These are phyloP conservation scores for Anagyrus pseudococci DNA, from an alignment of 2,888 invertebrate genomes.

Conservation along the genomic window DNA sequence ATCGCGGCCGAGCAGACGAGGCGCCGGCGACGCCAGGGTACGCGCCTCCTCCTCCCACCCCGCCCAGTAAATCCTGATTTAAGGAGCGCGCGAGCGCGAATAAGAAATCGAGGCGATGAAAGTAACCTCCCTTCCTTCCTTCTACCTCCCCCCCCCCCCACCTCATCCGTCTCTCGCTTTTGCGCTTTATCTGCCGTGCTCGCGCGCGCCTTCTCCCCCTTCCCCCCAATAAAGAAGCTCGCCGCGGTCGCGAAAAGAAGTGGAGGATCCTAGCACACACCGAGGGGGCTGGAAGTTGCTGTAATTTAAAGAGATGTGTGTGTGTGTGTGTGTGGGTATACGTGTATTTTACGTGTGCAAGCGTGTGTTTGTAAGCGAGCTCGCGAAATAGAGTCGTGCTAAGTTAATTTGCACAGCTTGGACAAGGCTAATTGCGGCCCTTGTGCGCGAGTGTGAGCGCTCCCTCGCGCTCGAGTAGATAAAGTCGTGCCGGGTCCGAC, in stretches of 20 bases:
- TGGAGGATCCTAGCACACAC: too few species aligned
- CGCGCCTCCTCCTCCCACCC: too few species aligned
- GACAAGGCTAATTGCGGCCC: constrained; percentile 54
- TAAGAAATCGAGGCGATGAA: constrained; percentile 37
- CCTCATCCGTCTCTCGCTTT: too few species aligned
- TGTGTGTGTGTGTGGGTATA: too few species aligned
- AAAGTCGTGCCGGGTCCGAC: constrained; percentile 15
- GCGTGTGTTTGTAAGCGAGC: too few species aligned
- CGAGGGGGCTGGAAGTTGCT: too few species aligned
- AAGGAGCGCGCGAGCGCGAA: constrained; percentile 25
- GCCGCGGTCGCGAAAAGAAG: too few species aligned
- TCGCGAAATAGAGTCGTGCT: constrained; percentile 43
- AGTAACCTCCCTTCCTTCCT: constrained; percentile 32
- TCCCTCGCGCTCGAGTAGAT: constrained; percentile 33
- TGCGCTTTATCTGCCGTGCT: too few species aligned
- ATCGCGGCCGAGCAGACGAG: constrained; percentile 9
- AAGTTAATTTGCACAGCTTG: constrained; percentile 55
- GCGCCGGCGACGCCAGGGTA: background rate
- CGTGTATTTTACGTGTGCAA: too few species aligned
- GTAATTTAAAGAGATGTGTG: too few species aligned
- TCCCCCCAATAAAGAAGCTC: background rate
- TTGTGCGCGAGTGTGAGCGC: too few species aligned
- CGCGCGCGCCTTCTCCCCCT: too few species aligned
- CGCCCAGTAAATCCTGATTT: constrained; percentile 33
- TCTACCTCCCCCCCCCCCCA: background rate